Evolutionary conservation across 2,888 invertebrate genomes (phyloP).

Genomic region (Phlogophora meticulosa): DNA sequence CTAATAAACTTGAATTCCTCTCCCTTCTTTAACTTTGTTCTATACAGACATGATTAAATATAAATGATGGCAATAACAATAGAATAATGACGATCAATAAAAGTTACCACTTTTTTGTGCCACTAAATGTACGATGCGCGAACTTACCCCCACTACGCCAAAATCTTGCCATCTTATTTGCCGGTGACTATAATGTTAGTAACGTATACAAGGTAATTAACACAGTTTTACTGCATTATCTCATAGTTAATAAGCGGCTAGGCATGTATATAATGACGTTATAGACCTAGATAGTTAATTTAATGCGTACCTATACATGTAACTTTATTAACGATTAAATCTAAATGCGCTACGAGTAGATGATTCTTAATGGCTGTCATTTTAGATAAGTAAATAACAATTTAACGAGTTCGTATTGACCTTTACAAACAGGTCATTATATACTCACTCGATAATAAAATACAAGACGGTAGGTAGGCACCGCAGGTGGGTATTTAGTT

Average conservation of each 20-base stretch:
- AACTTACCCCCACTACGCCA: no score
- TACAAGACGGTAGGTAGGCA: not conserved
- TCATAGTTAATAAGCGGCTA: conserved; percentile 44
- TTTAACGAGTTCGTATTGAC: conserved; percentile 35
- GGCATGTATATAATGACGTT: conserved; percentile 47
- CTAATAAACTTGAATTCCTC: no score
- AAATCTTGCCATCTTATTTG: no score
- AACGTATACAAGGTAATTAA: conserved; percentile 67
- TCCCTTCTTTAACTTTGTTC: no score
- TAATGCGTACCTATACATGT: conserved; percentile 27
- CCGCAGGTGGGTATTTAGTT: not conserved
- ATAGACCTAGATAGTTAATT: conserved; percentile 37
- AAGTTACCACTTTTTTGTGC: no score
- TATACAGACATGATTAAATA: no score
- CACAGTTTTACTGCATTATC: conserved; percentile 67
- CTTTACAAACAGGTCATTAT: conserved; percentile 11
- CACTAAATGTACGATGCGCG: no score
- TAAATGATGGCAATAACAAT: no score
- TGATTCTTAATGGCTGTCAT: conserved; percentile 21
- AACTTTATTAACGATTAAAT: conserved; percentile 37
- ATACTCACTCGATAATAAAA: not conserved
- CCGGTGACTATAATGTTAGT: no score
- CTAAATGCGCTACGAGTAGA: conserved; percentile 19
- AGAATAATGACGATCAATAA: no score
- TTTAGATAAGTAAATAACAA: conserved; percentile 23